Evolutionary conservation across 2,113 vertebrate species (phyloP), one percentile per base, ranked within the genome.

Genomic region (Progne subis): DNA sequence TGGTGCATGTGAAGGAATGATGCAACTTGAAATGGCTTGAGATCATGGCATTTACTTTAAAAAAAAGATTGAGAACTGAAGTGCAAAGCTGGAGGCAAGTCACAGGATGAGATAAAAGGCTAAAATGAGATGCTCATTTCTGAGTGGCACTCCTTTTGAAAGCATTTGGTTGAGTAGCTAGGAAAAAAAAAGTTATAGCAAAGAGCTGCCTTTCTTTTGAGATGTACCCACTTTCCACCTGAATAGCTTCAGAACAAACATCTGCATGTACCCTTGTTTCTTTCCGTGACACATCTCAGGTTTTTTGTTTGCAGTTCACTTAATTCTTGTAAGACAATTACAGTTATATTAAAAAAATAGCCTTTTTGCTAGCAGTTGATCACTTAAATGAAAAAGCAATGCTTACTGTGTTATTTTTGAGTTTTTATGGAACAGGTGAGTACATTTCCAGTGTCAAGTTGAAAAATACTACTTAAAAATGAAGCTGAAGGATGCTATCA

Each of bases 211-310:
- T 82, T 84, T 90, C 89, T 85, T 94, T 75, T 91, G 67, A 82
- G 70, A 82, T 68, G n/a, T 91, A 90, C 89, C 53, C 81, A 60
- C 49, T 95, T 95, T 96, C 92, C 94, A 95, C 81, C 94, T 84
- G 93, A 96, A 37, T 87, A 85, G 65, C 77, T 92, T 95, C 67
- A 84, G 90, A 92, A 89, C 81, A 97, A 96, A 96, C 84, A 94
- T 76, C 74, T 95, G 53, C 43, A 6, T 71, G 77, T 67, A 21
- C 80, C 34, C 64, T 86, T 76, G 24, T 43, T 80, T 88, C 83
- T 92, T 88, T 53, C 63, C 80, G 76, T 86, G 64, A 77, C 1
- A 19, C 70, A 64, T 52, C 63, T 56, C 0, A 0, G 34, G 26
- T 9, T 64, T 85, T 94, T 65, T 76, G 32, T 57, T 83, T 68